A percentile compares a stretch with the other conserved stretches of the same genome.
phyloP scores from a whole-genome alignment of 2,797 vertebrate species.

The Sitta carolinensis region DNA sequence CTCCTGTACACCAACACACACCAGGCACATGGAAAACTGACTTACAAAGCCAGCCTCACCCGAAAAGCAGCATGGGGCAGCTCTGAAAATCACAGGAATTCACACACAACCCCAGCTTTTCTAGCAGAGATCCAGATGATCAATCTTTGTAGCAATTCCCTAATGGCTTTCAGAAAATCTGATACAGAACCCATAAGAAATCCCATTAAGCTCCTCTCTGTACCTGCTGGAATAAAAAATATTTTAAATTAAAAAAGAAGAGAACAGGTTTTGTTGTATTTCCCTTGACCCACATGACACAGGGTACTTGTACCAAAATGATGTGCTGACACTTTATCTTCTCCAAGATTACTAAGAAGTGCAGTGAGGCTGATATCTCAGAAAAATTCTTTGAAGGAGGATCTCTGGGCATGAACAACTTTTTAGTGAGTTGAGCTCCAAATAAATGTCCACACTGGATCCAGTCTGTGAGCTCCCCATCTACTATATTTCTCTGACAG shows the following conservation, averaged over 20 bases:
- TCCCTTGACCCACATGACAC: rapidly evolving
- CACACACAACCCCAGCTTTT: not conserved
- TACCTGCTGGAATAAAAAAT: not conserved
- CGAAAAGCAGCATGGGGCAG: not conserved
- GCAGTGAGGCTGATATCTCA: not conserved
- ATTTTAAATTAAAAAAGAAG: not conserved
- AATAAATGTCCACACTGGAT: not conserved
- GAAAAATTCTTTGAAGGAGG: not conserved
- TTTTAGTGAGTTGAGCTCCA: not conserved
- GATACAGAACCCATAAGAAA: not conserved
- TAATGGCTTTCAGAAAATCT: not conserved
- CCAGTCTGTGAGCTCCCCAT: not conserved
- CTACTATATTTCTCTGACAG: not conserved
- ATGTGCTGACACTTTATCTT: not conserved
- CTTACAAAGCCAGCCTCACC: not conserved
- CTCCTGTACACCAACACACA: not conserved
- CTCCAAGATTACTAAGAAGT: not conserved
- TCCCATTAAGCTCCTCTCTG: not conserved
- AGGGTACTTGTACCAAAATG: not conserved
- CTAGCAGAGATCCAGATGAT: not conserved
- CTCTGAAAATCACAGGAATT: not conserved
- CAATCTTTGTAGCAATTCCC: not conserved
- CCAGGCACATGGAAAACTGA: not conserved
- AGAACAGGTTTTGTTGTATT: not conserved
- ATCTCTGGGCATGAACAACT: not conserved